Percentiles rank a stretch among this genome's conserved stretches.
Evolutionary conservation across 2,113 vertebrate species (phyloP).

Genomic region (Siniperca chuatsi): DNA sequence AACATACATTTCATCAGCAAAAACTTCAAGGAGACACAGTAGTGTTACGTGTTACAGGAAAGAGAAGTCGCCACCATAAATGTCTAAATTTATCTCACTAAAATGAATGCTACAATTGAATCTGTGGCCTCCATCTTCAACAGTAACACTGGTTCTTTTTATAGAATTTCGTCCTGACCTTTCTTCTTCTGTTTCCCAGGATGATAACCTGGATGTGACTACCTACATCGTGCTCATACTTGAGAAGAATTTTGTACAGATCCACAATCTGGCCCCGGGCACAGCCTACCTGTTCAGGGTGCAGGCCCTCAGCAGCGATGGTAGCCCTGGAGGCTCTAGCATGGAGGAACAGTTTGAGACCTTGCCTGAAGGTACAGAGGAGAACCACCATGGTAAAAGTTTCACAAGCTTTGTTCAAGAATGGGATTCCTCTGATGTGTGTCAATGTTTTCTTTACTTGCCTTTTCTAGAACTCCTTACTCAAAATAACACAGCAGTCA

Average conservation of each 20-base stretch:
- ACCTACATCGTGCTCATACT: slow-evolving; percentile 91
- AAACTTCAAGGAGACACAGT: background rate
- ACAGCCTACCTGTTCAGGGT: slow-evolving; percentile 92
- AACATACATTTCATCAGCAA: background rate
- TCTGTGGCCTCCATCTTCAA: background rate
- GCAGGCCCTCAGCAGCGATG: slow-evolving; percentile 87
- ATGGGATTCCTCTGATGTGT: background rate
- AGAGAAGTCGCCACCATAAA: background rate
- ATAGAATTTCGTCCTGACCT: background rate
- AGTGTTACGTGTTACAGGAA: background rate
- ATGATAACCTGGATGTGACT: slow-evolving; percentile 86
- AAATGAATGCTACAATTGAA: background rate
- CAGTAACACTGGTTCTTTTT: background rate
- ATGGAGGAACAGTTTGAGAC: slow-evolving; percentile 92
- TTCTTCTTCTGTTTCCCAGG: slow-evolving; percentile 51
- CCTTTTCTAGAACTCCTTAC: slow-evolving; percentile 50
- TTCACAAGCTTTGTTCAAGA: background rate
- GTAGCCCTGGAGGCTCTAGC: slow-evolving; percentile 84
- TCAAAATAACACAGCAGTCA: slow-evolving; percentile 77
- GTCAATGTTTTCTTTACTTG: background rate
- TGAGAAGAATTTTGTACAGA: slow-evolving; percentile 87
- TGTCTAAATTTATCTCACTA: background rate
- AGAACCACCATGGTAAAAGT: background rate
- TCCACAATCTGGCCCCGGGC: slow-evolving; percentile 86
- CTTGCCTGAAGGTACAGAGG: slow-evolving; percentile 69